Conservation (phyloP, 2,888 invertebrate genomes). For the Tillus elongatus region DNA sequence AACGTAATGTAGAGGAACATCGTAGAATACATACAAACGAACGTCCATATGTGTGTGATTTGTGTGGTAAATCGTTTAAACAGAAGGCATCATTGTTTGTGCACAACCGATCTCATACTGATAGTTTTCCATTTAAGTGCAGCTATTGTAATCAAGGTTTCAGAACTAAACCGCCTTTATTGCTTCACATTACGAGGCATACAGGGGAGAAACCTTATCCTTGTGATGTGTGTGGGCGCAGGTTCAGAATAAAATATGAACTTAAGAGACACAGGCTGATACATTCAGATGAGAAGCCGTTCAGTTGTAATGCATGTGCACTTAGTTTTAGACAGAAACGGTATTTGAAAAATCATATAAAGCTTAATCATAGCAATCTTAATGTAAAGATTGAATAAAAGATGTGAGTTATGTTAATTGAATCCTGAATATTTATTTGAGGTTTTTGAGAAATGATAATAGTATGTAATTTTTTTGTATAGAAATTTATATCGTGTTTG, state of each 20-base stretch:
- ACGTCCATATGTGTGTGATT: conserved; percentile 48
- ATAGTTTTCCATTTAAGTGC: conserved; percentile 50
- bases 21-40: conserved; percentile 52
- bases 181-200: conserved; percentile 51
- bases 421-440: too few species aligned
- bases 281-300: conserved; percentile 47
- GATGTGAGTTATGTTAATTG: too few species aligned
- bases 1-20: conserved; percentile 52
- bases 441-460: too few species aligned
- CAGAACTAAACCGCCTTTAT: conserved; percentile 48
- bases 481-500: too few species aligned
- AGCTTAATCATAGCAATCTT: conserved; percentile 35
- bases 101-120: conserved; percentile 51
- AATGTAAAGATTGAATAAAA: too few species aligned
- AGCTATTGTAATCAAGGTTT: conserved; percentile 53
- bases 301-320: conserved; percentile 41
- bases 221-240: conserved; percentile 49
- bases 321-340: conserved; percentile 45
- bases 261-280: conserved; percentile 48
- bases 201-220: conserved; percentile 54
- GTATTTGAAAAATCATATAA: conserved; percentile 46
- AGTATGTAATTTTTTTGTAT: too few species aligned
- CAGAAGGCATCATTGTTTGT: conserved; percentile 58
- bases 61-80: conserved; percentile 55
- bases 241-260: conserved; percentile 53